Percentiles rank a stretch among this genome's conserved stretches.
Evolutionary conservation across 1,140 invertebrate species (phyloP).

Genomic region (Leptoteleia sp.): DNA sequence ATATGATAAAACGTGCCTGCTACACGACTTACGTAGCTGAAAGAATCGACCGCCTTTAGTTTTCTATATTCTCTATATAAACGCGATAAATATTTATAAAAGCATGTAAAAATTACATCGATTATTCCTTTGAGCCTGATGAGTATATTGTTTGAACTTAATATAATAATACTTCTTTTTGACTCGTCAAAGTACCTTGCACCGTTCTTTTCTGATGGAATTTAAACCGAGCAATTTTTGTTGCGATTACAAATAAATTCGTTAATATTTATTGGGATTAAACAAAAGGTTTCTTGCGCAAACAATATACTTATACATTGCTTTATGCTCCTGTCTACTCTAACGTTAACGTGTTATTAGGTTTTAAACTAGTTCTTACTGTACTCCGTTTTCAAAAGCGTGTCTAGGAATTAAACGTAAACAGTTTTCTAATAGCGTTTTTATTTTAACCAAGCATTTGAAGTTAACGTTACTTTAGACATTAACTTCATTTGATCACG

Average conservation of each 20-base stretch:
- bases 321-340: constrained; percentile 46
- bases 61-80: constrained; percentile 75
- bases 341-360: constrained; percentile 51
- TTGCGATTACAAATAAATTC: too few relatives aligned
- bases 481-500: constrained; percentile 52
- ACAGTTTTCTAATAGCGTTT: constrained; percentile 28
- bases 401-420: constrained; percentile 16
- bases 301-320: constrained; percentile 45
- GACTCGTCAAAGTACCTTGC: too few relatives aligned
- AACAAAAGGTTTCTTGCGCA: too few relatives aligned
- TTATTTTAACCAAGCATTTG: constrained; percentile 19
- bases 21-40: constrained; percentile 77
- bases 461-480: constrained; percentile 58
- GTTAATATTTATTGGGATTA: too few relatives aligned
- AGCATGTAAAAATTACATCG: constrained; percentile 54
- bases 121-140: constrained; percentile 53
- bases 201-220: too few relatives aligned
- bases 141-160: constrained; percentile 40
- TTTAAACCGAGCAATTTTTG: not conserved
- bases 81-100: constrained; percentile 69
- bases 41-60: constrained; percentile 77
- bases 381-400: constrained; percentile 29
- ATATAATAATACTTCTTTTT: too few relatives aligned
- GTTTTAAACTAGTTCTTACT: constrained; percentile 39
- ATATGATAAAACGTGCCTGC: constrained; percentile 82